Evolutionary conservation across 2,888 invertebrate genomes (phyloP).

Genomic region (Lamproptera curius): DNA sequence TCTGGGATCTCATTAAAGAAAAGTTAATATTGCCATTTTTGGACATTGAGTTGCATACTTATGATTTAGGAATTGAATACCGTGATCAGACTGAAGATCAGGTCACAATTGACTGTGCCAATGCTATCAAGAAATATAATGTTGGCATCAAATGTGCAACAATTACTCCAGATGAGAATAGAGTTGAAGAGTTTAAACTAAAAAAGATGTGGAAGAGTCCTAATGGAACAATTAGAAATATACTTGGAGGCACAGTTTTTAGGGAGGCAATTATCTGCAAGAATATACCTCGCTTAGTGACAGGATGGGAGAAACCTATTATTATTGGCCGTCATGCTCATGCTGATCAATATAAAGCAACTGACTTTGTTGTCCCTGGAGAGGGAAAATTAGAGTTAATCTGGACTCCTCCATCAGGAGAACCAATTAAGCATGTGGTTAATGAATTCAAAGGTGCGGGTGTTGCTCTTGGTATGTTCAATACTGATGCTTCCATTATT

Average conservation of each 20-base stretch:
- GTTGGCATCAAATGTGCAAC: constrained; percentile 99
- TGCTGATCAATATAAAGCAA: constrained; percentile 98
- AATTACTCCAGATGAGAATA: constrained; percentile 97
- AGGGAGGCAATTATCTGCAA: constrained; percentile 93
- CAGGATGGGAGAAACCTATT: constrained; percentile 97
- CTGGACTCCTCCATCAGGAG: constrained; percentile 84
- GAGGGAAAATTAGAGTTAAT: constrained; percentile 92
- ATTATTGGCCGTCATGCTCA: constrained; percentile 99
- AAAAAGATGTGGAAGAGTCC: constrained; percentile 96
- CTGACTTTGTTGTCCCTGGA: constrained; percentile 96
- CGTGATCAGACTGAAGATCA: constrained; percentile 96
- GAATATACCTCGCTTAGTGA: constrained; percentile 96
- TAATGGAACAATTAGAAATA: constrained; percentile 93
- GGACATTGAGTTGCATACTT: constrained; percentile 95
- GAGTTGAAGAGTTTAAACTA: constrained; percentile 93
- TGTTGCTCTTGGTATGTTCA: constrained; percentile 96
- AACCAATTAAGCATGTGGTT: constrained; percentile 85
- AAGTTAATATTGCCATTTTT: constrained; percentile 97
- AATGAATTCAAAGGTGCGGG: constrained; percentile 93
- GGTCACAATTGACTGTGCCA: constrained; percentile 97
- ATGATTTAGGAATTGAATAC: constrained; percentile 96
- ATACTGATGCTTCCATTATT: constrained; percentile 95
- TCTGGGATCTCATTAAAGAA: constrained; percentile 98
- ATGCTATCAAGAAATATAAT: constrained; percentile 97
- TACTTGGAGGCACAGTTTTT: constrained; percentile 90